Evolutionary conservation across 92 coral and sea anemone species (phyloP), one percentile per base, ranked within the genome.

Genomic region (Palythoa caribaeorum): DNA sequence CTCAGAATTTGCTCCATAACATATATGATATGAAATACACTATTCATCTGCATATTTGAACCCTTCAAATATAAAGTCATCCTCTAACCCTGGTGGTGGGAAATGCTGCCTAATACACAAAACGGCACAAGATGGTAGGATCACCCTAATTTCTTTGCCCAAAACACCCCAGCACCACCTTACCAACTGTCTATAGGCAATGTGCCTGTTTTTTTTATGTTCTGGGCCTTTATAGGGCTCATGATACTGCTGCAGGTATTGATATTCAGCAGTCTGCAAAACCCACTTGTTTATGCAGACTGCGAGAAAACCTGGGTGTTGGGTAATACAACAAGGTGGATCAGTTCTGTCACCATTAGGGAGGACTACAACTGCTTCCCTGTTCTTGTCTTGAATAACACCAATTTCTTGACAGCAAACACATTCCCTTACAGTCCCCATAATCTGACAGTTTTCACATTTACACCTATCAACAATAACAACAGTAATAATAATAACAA

Each of bases 61-160:
- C 62, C 78, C 88, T 51, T 83, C 76, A 83, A 88, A 88, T 19
- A 83, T 74, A 83, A 83, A 88, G 39, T 88, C 87, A 17, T 88
- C 87, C 87, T 81, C 83, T 12, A n/a, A 76, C 39, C 88, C 87
- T 37, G 80, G 86, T 36, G 87, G 87, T 66, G 90, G 90, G 77
- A 65, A 88, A 70, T 78, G 84, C 21, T 36, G 37, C 71, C 87
- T 36, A 20, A 88, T 79, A 40, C 90, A 79, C 90, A 70, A 70
- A 9, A 88, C 90, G 9, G 78, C 86, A 87, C 73, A 87, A n/a
- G 90, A 44, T 20, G 90, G 90, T 10, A 88, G 77, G 38, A 80
- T 81, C 37, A 72, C 87, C 70, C 90, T 65, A 52, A 88, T 79
- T 53, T 87, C 80, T 59, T 79, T 71, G 14, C 87, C 90, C 71